Percentiles rank a stretch among this genome's conserved stretches.
Evolutionary conservation across 2,113 vertebrate genomes (phyloP).

Genomic region (Sturnira hondurensis): DNA sequence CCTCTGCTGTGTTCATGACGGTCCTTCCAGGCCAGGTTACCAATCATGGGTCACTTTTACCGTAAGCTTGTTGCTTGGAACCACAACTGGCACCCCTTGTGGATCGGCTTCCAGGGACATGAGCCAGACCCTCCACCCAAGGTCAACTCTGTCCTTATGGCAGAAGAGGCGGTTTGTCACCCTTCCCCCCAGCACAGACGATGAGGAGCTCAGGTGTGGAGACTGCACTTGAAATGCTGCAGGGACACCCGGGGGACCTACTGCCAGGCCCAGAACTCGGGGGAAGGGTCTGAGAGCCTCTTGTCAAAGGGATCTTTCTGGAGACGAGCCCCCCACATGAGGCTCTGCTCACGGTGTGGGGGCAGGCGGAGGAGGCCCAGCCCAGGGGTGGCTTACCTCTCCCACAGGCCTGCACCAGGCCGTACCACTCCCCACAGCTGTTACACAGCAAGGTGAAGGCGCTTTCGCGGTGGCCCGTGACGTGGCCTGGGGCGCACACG

Average conservation of each 20-base stretch:
- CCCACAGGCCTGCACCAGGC: conserved; percentile 90
- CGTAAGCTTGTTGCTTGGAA: background rate
- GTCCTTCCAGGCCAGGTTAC: background rate
- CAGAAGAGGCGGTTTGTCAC: background rate
- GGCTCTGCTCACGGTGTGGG: background rate
- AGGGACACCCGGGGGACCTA: background rate
- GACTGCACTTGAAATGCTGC: background rate
- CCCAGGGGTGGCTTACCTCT: conserved; percentile 83
- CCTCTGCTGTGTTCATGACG: background rate
- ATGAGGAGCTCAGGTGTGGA: background rate
- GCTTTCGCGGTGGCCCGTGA: conserved; percentile 80
- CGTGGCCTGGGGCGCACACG: conserved; percentile 85
- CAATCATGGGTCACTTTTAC: background rate
- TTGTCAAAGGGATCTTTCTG: background rate
- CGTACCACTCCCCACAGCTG: conserved; percentile 96
- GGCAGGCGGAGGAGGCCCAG: background rate
- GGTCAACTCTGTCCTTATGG: background rate
- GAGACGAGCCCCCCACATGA: rapidly evolving
- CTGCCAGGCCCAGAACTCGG: background rate
- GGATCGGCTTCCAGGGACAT: background rate
- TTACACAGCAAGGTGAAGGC: conserved; percentile 93
- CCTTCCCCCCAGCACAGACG: background rate
- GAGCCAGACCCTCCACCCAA: background rate
- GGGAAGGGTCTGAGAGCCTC: too few relatives aligned
- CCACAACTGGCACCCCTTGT: background rate